Evolutionary conservation across 1,140 invertebrate genomes (phyloP).

Genomic region (Hesperophylax magnus): DNA sequence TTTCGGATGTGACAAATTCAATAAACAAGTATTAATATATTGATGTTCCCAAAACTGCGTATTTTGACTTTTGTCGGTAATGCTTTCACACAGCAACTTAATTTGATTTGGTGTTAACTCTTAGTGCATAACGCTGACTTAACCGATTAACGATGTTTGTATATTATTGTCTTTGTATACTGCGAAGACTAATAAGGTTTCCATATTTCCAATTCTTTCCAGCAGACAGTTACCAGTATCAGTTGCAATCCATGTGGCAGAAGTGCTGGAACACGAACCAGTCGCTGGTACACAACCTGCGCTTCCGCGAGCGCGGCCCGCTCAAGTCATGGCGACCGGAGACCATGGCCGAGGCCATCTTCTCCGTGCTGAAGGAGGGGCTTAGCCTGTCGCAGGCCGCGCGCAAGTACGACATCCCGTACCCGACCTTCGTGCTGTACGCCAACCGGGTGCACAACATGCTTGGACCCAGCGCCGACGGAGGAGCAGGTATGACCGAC

Average conservation of each 20-base stretch:
- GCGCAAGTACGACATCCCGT: slow-evolving; percentile 93
- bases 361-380: slow-evolving; percentile 92
- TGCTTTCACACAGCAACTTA: no score
- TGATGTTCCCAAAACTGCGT: no score
- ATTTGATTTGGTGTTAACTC: no score
- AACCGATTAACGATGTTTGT: no score
- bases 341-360: slow-evolving; percentile 94
- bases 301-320: slow-evolving; percentile 92
- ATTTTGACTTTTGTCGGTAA: no score
- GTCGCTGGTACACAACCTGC: slow-evolving; percentile 87
- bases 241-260: slow-evolving; percentile 94
- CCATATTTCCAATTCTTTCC: slow-evolving; percentile 48
- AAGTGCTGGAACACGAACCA: slow-evolving; percentile 95
- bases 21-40: no score
- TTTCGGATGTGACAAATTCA: no score
- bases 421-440: slow-evolving; percentile 94
- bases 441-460: slow-evolving; percentile 94
- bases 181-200: slow-evolving; percentile 41
- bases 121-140: no score
- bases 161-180: no score
- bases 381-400: slow-evolving; percentile 90
- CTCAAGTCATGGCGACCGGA: slow-evolving; percentile 93
- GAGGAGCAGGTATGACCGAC: slow-evolving; percentile 80
- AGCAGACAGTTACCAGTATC: slow-evolving; percentile 93
- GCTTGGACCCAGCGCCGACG: slow-evolving; percentile 90